Evolutionary conservation across 2,113 vertebrate species (phyloP).

Genomic region (Atherinomorus stipes): DNA sequence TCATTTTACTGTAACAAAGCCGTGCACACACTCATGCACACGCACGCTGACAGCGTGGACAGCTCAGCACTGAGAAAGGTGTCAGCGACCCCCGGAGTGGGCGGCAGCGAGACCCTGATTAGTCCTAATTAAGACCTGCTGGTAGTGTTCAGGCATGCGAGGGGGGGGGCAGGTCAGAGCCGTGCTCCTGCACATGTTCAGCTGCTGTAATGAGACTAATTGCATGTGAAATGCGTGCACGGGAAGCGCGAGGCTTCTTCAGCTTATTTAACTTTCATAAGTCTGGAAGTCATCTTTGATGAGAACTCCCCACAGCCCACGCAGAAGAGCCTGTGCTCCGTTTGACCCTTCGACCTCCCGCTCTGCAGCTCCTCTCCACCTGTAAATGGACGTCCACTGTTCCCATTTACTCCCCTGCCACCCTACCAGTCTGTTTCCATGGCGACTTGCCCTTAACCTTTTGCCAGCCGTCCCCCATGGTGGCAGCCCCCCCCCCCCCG

Average conservation of each 20-base stretch:
- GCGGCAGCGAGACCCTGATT: conserved; percentile 53
- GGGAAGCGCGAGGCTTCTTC: background rate
- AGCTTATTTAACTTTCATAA: conserved; percentile 20
- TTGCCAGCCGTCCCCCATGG: conserved; percentile 35
- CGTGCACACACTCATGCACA: background rate
- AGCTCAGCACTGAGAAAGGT: conserved; percentile 9
- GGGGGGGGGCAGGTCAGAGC: conserved; percentile 46
- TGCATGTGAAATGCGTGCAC: conserved; percentile 44
- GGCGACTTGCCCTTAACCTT: conserved; percentile 72
- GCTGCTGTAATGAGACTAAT: conserved; percentile 48
- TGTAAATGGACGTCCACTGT: conserved; percentile 68
- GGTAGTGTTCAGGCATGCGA: conserved; percentile 26
- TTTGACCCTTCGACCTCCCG: conserved; percentile 31
- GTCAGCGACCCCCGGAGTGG: conserved; percentile 43
- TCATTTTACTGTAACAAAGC: background rate
- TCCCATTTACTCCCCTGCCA: conserved; percentile 58
- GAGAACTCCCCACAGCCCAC: conserved; percentile 8
- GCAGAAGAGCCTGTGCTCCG: conserved; percentile 4
- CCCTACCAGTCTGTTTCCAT: conserved; percentile 70
- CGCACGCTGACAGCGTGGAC: background rate
- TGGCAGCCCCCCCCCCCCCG: conserved; percentile 20
- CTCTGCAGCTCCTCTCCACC: conserved; percentile 32
- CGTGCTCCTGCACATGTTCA: conserved; percentile 16
- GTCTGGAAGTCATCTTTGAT: background rate
- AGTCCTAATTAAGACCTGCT: conserved; percentile 67